A percentile compares a stretch with the other conserved stretches of the same genome.
phyloP scores from a whole-genome alignment of 2,797 vertebrate genomes.

The Yasuhikotakia modesta region DNA sequence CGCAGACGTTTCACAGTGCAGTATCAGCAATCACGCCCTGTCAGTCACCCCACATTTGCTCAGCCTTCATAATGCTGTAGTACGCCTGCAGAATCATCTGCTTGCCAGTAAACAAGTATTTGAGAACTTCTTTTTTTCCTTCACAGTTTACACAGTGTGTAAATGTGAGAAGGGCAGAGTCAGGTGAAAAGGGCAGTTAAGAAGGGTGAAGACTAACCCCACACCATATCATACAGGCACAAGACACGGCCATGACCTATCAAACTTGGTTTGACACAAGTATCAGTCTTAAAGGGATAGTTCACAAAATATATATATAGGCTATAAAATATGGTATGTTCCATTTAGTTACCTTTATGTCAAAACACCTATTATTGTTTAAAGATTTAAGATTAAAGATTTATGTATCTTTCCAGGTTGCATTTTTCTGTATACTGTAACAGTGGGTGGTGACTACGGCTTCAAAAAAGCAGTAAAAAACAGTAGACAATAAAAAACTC shows the following conservation, averaged over 20 bases:
- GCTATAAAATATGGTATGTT: too few relatives aligned
- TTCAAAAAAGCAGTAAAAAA: too few relatives aligned
- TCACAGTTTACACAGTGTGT: conserved; percentile 36
- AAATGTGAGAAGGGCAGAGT: conserved; percentile 36
- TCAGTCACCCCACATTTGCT: conserved; percentile 67
- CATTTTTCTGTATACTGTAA: too few relatives aligned
- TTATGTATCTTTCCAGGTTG: too few relatives aligned
- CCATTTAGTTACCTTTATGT: too few relatives aligned
- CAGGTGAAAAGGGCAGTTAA: conserved; percentile 50
- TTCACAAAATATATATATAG: neutral
- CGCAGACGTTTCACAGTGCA: conserved; percentile 74
- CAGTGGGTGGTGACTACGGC: too few relatives aligned
- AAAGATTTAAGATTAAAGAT: too few relatives aligned
- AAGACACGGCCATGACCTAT: conserved; percentile 1
- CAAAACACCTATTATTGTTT: too few relatives aligned
- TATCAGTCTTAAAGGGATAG: neutral
- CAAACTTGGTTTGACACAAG: neutral
- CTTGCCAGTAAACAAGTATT: conserved; percentile 68
- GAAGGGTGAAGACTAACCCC: conserved; percentile 33
- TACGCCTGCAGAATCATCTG: conserved; percentile 62
- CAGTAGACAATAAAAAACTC: too few relatives aligned
- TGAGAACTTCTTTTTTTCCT: conserved; percentile 52
- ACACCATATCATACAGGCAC: neutral
- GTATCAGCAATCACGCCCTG: conserved; percentile 69
- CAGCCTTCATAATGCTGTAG: conserved; percentile 69